phyloP scores from a whole-genome alignment of 1,140 invertebrate species.

The Plectrocnemia conspersa region DNA sequence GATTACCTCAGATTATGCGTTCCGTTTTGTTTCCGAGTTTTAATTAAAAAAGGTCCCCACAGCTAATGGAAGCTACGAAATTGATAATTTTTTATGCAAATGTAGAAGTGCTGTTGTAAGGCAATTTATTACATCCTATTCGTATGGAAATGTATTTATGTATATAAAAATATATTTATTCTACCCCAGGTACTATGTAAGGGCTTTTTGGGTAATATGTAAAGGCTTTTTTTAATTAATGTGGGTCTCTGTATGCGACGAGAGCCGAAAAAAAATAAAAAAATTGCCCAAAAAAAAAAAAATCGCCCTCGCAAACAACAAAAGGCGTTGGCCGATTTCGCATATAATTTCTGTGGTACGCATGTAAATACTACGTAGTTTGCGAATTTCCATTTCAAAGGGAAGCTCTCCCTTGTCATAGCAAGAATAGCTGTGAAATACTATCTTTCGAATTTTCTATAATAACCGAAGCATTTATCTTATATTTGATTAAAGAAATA shows the following conservation, averaged over 20 bases:
- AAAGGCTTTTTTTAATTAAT: slow-evolving; percentile 24
- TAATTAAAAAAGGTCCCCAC: too few relatives aligned
- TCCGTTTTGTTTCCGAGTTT: too few relatives aligned
- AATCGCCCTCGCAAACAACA: slow-evolving; percentile 5
- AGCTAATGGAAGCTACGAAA: too few relatives aligned
- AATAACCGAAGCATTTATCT: neutral
- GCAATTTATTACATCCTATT: slow-evolving; percentile 22
- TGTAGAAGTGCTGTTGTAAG: slow-evolving; percentile 13
- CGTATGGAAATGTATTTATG: slow-evolving; percentile 25
- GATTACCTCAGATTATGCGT: too few relatives aligned
- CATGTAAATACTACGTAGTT: slow-evolving; percentile 26
- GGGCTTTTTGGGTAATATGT: slow-evolving; percentile 3
- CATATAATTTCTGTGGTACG: slow-evolving; percentile 28
- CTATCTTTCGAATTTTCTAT: slow-evolving; percentile 26
- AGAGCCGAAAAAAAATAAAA: too few relatives aligned
- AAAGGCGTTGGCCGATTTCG: slow-evolving; percentile 17
- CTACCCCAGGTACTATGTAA: slow-evolving; percentile 8
- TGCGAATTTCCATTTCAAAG: slow-evolving; percentile 35
- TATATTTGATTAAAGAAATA: too few relatives aligned
- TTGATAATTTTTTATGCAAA: slow-evolving; percentile 21
- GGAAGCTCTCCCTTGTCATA: slow-evolving; percentile 15
- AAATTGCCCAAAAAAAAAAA: too few relatives aligned
- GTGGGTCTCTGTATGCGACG: slow-evolving; percentile 10
- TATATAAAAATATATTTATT: too few relatives aligned
- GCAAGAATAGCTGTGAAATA: slow-evolving; percentile 20